Base-by-base conservation (phyloP, 2,888 invertebrate genomes). In the Athalia rosae region DNA sequence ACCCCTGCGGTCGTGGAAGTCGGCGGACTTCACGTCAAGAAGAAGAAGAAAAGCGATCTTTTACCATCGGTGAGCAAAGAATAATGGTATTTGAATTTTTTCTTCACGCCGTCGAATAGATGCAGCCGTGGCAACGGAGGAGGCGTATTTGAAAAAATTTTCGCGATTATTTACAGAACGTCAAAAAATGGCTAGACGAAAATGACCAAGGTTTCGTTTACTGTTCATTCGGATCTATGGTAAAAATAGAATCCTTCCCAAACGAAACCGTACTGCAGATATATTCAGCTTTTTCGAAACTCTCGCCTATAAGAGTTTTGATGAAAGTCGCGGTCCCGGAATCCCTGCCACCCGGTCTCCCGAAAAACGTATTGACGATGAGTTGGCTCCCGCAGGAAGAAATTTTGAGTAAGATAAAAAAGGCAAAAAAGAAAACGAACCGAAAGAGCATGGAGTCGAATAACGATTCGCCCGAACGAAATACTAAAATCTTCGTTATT, bases 1-100 rank as follows among this genome's bases (percentile, higher is more conserved):
- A 90, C 91, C 0, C 89, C 91, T 1, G 90, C 91, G 78, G 88
- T 92, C 11, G 84, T 92, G 48, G 92, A 92, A 84, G 82, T 92
- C 78, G 92, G 92, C 4, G 92, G 92, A 2, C 84, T 91, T 78
- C 91, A 92, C 47, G 63, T 63, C 15, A 41, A 48, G 3, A 64
- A 66, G 9, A 59, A 66, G 13, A 43, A 11, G 11, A 53, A 11
- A 11, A 53, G 28, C 11, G 58, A 74, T 62, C 28, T 0, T 28
- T 45, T 77, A n/a, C 15, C 77, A 6, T 3, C 63, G 73, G 77
- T 53, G 7, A 5, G n/a, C 5, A 8, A 8, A 45, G 8, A 4
- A 4, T 3, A 4, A 45, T 71, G 11, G 47, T 45, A 13, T 8
- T 13, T 3, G 41, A 64, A 6, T 5, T 28, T 47, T n/a, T 11